Evolutionary conservation across 2,888 invertebrate genomes (phyloP), one percentile per base, ranked within the genome.

Genomic region (Lingula anatina): DNA sequence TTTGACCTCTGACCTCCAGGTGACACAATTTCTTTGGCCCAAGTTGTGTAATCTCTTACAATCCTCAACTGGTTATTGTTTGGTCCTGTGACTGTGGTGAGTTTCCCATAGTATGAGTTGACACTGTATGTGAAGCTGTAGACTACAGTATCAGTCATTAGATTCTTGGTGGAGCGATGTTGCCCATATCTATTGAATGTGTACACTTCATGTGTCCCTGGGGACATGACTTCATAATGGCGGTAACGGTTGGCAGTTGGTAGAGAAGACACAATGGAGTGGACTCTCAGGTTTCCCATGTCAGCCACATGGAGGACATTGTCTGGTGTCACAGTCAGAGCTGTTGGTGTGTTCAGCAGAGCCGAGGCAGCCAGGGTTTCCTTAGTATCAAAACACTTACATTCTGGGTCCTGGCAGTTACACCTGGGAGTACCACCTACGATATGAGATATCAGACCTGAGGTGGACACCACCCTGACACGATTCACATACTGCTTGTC

Each of bases 121-220:
- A 95, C 92, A 62, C 92, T 94, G 81, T 97, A 97, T 24, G 94
- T 83, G 81, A 97, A 97, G 43, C 92, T 90, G 77, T 95, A 96
- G 73, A 93, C 84, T 4, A 89, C 89, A 78, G 91, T 90, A 43
- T 90, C 92, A n/a, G 95, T 95, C 42, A 95, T 89, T 53, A 97
- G 80, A 77, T 95, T 94, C 75, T 89, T 90, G 2, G 96, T 96
- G 25, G 89, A 88, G 25, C 91, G 88, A 77, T 99, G 99, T 75
- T 96, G 96, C 1, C 99, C 97, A 71, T 92, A 93, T 26, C 76
- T 61, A 57, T 79, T 79, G 64, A 80, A 80, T 9, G 71, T 61
- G 59, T 76, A 79, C 53, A 94, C 84, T 79, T 97, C 96, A 59
- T 92, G 90, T 0, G 91, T 89, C 12, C 92, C 90, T 37, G 94